Evolutionary conservation across 2,797 vertebrate genomes (phyloP).

Genomic region (Scyliorhinus canicula): DNA sequence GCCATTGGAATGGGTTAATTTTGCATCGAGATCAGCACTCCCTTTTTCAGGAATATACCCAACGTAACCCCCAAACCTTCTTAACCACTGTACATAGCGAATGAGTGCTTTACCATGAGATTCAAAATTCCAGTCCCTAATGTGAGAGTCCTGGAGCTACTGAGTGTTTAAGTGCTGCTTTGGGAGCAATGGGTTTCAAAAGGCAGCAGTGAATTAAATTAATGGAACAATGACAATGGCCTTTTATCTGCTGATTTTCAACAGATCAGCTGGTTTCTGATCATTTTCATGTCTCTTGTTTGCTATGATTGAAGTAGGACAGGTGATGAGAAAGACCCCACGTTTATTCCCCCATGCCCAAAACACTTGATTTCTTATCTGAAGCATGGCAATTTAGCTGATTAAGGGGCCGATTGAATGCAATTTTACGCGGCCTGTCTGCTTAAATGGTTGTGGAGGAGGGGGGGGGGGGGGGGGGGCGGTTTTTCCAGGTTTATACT

Average conservation of each 20-base stretch:
- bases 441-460: too few relatives aligned
- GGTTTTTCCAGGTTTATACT: too few relatives aligned
- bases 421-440: too few relatives aligned
- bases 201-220: constrained; percentile 35
- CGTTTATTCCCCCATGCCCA: background rate
- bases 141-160: constrained; percentile 17
- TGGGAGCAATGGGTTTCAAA: constrained; percentile 33
- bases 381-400: background rate
- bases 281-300: constrained; percentile 41
- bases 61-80: background rate
- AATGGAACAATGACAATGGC: constrained; percentile 40
- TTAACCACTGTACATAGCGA: constrained; percentile 12
- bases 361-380: background rate
- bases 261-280: constrained; percentile 44
- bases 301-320: background rate
- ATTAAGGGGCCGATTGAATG: too few relatives aligned
- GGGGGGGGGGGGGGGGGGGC: too few relatives aligned
- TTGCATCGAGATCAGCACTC: background rate
- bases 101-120: constrained; percentile 15
- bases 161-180: constrained; percentile 22
- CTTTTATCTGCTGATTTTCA: constrained; percentile 42
- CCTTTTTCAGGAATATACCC: background rate
- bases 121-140: constrained; percentile 31
- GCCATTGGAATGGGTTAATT: background rate
- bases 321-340: background rate